Evolutionary conservation across 92 coral and sea anemone genomes (phyloP).

Genomic region (Porites evermanni): DNA sequence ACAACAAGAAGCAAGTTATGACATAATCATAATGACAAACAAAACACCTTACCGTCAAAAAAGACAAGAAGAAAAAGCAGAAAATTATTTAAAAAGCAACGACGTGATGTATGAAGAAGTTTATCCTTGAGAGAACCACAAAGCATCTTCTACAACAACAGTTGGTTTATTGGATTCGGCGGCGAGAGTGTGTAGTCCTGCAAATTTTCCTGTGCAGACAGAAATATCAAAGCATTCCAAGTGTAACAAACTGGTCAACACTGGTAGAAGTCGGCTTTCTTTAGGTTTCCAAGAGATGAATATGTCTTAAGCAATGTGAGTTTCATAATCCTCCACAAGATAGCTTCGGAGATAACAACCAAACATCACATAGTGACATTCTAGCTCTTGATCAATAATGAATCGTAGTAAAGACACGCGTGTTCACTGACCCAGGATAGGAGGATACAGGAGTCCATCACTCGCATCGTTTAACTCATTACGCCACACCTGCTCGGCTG

Average conservation of each 20-base stretch:
- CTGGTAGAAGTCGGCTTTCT: not conserved
- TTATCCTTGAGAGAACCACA: not conserved
- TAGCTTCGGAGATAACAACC: not conserved
- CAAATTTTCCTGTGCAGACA: too few species aligned
- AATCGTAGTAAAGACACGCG: not conserved
- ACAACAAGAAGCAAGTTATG: not conserved
- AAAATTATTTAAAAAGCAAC: not conserved
- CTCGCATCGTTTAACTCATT: too few species aligned
- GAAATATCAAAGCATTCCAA: too few species aligned
- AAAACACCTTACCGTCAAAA: conserved; percentile 26
- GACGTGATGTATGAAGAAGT: not conserved
- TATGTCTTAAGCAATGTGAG: not conserved
- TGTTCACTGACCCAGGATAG: conserved; percentile 21
- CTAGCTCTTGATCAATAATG: conserved; percentile 23
- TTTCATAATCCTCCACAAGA: not conserved
- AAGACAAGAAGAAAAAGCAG: not conserved
- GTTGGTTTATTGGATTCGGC: too few species aligned
- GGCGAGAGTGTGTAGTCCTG: too few species aligned
- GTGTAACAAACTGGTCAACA: not conserved
- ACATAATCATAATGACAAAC: not conserved
- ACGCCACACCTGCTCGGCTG: too few species aligned
- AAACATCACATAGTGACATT: conserved; percentile 18
- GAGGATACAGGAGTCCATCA: too few species aligned
- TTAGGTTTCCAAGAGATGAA: not conserved
- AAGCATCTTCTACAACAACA: not conserved